These are phyloP conservation scores for Theristus sp. DNA, from an alignment of 2,888 invertebrate species.

Conservation along the genomic window DNA sequence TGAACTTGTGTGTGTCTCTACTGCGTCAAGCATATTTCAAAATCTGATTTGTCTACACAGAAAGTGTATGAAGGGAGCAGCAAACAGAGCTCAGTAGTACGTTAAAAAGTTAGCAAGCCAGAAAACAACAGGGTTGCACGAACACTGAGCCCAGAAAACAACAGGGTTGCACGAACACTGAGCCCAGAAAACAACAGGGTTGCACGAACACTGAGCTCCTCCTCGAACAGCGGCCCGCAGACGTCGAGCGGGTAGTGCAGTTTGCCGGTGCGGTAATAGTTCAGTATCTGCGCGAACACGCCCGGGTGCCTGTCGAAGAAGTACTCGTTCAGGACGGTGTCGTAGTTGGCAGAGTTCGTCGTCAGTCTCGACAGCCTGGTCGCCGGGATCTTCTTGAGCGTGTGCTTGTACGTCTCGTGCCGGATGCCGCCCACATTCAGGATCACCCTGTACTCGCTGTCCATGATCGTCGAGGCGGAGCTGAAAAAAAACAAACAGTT, in stretches of 20 bases:
- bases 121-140: too few species aligned
- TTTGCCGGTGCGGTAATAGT: slow-evolving; percentile 71
- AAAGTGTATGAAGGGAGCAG: too few species aligned
- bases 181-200: not conserved
- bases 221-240: slow-evolving; percentile 90
- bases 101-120: too few species aligned
- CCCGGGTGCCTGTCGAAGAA: slow-evolving; percentile 84
- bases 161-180: too few species aligned
- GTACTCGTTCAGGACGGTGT: slow-evolving; percentile 92
- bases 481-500: too few species aligned
- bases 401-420: slow-evolving; percentile 48
- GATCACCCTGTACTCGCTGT: slow-evolving; percentile 93
- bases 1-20: too few species aligned
- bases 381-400: slow-evolving; percentile 41
- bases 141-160: too few species aligned
- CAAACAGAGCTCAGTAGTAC: too few species aligned
- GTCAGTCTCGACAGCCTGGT: slow-evolving; percentile 49
- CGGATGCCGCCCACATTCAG: slow-evolving; percentile 91
- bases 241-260: slow-evolving; percentile 95
- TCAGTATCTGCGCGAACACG: slow-evolving; percentile 62
- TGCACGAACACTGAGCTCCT: slow-evolving; percentile 49
- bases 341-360: slow-evolving; percentile 89
- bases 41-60: too few species aligned
- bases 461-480: slow-evolving; percentile 27
- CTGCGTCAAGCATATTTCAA: too few species aligned